Base-by-base conservation (phyloP, 2,797 vertebrate genomes). In the Chromis chromis region DNA sequence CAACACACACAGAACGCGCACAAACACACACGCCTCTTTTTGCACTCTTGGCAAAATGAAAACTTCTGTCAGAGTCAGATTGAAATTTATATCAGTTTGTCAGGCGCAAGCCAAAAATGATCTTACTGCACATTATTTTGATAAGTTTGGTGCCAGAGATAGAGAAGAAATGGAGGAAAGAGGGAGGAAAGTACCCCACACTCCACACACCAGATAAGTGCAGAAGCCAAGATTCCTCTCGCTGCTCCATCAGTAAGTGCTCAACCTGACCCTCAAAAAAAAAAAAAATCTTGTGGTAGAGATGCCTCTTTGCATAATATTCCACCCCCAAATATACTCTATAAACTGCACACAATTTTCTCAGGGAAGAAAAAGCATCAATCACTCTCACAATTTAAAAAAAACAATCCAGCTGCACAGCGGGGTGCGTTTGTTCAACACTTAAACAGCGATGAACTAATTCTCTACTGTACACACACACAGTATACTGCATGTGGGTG, bases 11-110 rank as follows among this genome's bases (percentile, higher is more conserved):
- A 60, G 14, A 55, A 60, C 21, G 49, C 57, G 59, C 36, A 71
- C 28, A 79, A 67, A 27, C 59, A 27, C 78, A 56, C 66, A 44
- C 50, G 40, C 83, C 79, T 89, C 84, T 90, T 94, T 94, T 85
- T 94, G 94, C 93, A 91, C 89, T 93, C 92, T 89, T 94, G 93
- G 91, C 91, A 93, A 94, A 95, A 94, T 92, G 91, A 94, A 94
- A 95, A 94, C 91, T 94, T 94, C 93, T 93, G 89, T 94, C 86
- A 56, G 90, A 94, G 89, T 92, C 88, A 91, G 92, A 95, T 93
- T 93, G 93, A 95, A 94, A 95, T 94, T 95, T 95, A 94, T 94
- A 95, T 94, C 94, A 93, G 93, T 94, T 94, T 93, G 92, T 93
- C 86, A 87, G 89, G 85, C 88, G 76, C 84, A 89, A 89, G 91